phyloP scores from a whole-genome alignment of 2,888 invertebrate genomes.

The Hoplodrina ambigua region DNA sequence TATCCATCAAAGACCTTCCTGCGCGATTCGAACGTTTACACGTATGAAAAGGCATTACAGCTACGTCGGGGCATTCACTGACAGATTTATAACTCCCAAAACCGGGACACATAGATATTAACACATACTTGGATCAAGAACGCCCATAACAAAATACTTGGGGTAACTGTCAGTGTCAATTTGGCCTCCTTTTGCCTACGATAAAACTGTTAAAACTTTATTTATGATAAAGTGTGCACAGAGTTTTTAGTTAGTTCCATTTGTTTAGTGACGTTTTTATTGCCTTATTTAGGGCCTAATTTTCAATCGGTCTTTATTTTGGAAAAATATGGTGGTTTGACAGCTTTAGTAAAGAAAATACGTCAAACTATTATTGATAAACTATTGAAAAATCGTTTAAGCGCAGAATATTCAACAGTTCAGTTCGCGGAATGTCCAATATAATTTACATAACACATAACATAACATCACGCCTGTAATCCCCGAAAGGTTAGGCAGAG shows the following conservation, averaged over 20 bases:
- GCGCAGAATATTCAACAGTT: too few species aligned
- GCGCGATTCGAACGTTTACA: constrained; percentile 23
- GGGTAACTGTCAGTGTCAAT: constrained; percentile 44
- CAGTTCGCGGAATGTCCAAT: too few species aligned
- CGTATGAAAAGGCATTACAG: constrained; percentile 46
- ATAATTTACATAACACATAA: too few species aligned
- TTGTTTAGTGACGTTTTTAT: too few species aligned
- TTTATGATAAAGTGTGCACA: constrained; percentile 8
- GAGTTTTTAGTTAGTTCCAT: neutral
- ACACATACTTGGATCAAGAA: constrained; percentile 62
- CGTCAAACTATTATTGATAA: too few species aligned
- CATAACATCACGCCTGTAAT: too few species aligned
- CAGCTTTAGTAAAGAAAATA: too few species aligned
- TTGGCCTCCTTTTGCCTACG: constrained; percentile 11
- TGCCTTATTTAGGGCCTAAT: too few species aligned
- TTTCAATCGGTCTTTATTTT: too few species aligned
- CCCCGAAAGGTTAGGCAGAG: too few species aligned
- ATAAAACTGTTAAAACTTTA: constrained; percentile 27
- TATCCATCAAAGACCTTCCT: constrained; percentile 6
- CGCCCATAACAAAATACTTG: constrained; percentile 53
- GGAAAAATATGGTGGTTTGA: too few species aligned
- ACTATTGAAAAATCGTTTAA: too few species aligned
- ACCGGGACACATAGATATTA: constrained; percentile 54
- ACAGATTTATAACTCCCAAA: constrained; percentile 58
- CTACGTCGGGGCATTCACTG: constrained; percentile 37